phyloP scores from a whole-genome alignment of 2,113 vertebrate species.

The Neogale vison region DNA sequence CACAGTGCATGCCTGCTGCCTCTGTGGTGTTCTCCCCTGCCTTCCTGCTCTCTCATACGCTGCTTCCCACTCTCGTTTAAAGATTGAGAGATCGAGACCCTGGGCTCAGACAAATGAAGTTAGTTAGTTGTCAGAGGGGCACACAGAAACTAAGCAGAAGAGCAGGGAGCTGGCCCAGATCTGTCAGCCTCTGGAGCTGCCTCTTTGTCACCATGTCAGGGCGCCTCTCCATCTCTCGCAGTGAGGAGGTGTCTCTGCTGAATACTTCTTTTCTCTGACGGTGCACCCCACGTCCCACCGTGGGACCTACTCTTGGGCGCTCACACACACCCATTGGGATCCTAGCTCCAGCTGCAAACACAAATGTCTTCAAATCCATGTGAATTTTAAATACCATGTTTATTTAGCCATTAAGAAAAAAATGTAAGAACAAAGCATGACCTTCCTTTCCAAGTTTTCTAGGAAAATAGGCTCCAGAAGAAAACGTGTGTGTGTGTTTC shows the following conservation, averaged over 20 bases:
- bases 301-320: rapidly evolving
- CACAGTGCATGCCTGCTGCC: not conserved
- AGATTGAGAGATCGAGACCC: rapidly evolving
- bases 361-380: not conserved
- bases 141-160: not conserved
- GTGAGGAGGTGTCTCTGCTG: not conserved
- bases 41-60: not conserved
- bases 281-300: rapidly evolving
- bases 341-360: not conserved
- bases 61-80: not conserved
- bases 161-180: not conserved
- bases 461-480: not conserved
- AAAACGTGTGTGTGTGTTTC: not conserved
- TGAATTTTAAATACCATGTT: not conserved
- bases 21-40: not conserved
- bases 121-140: not conserved
- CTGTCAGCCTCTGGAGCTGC: not conserved
- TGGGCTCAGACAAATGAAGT: not conserved
- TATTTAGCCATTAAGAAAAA: not conserved
- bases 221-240: not conserved
- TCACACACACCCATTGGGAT: not conserved
- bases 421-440: not conserved
- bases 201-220: rapidly evolving
- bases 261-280: not conserved
- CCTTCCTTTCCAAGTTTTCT: not conserved